Base-by-base conservation (phyloP, 2,113 vertebrate genomes). In the Delphinus delphis region DNA sequence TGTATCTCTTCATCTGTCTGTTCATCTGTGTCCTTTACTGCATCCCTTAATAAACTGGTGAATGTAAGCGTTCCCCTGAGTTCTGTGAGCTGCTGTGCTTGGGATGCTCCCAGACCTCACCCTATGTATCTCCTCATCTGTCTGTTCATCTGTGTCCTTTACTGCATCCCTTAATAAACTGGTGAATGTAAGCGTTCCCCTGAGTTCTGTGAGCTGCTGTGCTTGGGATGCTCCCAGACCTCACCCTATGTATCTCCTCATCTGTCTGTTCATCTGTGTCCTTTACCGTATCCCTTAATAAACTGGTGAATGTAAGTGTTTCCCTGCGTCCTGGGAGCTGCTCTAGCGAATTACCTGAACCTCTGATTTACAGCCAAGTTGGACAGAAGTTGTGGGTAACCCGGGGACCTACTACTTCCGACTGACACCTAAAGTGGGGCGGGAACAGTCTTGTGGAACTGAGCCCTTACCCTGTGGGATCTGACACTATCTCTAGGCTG, bases 381-480 rank as follows among this genome's bases (percentile, higher is more conserved):
- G 23, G 71, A 20, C 6, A n/a, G 67, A 83, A 63, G 23, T 14
- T 21, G 36, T 60, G 79, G 6, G 31, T 33, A 28, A 73, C 23
- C 6, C 15, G 8, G 21, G 38, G 11, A 28, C 41, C 11, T 44
- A 10, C 53, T 44, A 36, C 36, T 44, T 60, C 17, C 0, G 0
- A 28, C 2, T 9, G 79, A 33, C 79, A 83, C 26, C 79, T 73
- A 33, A 62, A 47, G 23, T 4, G 31, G 38, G 6, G 8, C 20
- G 55, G 70, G 10, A 33, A 6, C 53, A 28, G 15, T 44, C 71
- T 21, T 20, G 41, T 36, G 41, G 21, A 15, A 65, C 28, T 53
- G 71, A 89, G 73, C 73, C 33, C 36, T 83, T 63, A 44, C 36
- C 25, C 31, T 47, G 31, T 36, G 60, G 58, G 58, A 5, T 50